Evolutionary conservation across 2,797 vertebrate species (phyloP).

Genomic region (Columba guinea): DNA sequence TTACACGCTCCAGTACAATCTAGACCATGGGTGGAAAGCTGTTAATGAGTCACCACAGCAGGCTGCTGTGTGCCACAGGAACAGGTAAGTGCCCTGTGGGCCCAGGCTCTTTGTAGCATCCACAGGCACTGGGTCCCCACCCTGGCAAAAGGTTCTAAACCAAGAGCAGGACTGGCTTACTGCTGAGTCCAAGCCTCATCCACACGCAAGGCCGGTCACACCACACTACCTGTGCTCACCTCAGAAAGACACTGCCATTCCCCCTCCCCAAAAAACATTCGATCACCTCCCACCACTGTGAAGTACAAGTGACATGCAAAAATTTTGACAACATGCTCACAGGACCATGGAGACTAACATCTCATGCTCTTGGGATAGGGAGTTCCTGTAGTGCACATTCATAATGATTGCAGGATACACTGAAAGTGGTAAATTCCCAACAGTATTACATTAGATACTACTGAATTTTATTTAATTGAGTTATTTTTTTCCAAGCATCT

Average conservation of each 20-base stretch:
- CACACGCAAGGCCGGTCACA: rapidly evolving
- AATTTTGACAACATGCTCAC: background rate
- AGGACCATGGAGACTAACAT: rapidly evolving
- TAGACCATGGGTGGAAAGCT: rapidly evolving
- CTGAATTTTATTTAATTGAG: background rate
- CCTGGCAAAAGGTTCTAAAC: background rate
- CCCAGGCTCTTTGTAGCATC: background rate
- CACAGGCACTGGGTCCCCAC: rapidly evolving
- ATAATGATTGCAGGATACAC: background rate
- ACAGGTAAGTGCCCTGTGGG: background rate
- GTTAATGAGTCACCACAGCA: background rate
- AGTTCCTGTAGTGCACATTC: background rate
- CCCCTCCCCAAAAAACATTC: background rate
- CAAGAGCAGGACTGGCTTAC: background rate
- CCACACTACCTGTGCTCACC: background rate
- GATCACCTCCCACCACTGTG: rapidly evolving
- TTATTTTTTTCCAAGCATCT: background rate
- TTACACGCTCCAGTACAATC: background rate
- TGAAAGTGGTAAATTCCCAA: background rate
- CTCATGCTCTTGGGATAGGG: background rate
- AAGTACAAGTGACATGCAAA: background rate
- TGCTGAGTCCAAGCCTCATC: background rate
- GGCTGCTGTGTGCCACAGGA: background rate
- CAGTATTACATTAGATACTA: background rate
- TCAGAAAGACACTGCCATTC: rapidly evolving